A percentile compares a stretch with the other conserved stretches of the same genome.
Conservation (phyloP, 2,888 invertebrate genomes). For the Sussaba pulchella region DNA sequence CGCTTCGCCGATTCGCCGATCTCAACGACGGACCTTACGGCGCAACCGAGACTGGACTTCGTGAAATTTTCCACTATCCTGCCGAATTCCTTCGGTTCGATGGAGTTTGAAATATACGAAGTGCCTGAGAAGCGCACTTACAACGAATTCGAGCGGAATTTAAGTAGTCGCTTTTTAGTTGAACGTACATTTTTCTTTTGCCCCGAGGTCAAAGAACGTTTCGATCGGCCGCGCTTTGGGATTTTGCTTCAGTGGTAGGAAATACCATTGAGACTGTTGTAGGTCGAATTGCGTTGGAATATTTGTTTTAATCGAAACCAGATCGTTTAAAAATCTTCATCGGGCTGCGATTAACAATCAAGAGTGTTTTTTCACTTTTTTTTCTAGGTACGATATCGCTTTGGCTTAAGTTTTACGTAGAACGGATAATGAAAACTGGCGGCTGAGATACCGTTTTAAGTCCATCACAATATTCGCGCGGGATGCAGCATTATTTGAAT, state of each 20-base stretch:
- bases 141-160: slow-evolving; percentile 13
- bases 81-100: slow-evolving; percentile 29
- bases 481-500: no score
- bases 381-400: neutral
- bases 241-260: neutral
- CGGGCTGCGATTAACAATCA: neutral
- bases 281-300: neutral
- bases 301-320: neutral
- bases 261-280: neutral
- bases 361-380: no score
- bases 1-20: slow-evolving; percentile 8
- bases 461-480: no score
- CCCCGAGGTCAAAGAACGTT: slow-evolving; percentile 2
- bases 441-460: no score
- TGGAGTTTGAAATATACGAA: slow-evolving; percentile 23
- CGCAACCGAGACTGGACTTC: neutral
- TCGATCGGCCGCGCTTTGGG: neutral
- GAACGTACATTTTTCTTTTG: neutral
- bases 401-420: neutral
- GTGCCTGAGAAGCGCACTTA: slow-evolving; percentile 28
- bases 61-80: slow-evolving; percentile 27
- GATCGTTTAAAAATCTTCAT: neutral
- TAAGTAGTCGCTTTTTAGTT: slow-evolving; percentile 15
- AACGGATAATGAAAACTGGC: no score
- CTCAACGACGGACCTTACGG: neutral